Evolutionary conservation across 2,113 vertebrate genomes (phyloP).

Genomic region (Tretioscincus oriximinensis): DNA sequence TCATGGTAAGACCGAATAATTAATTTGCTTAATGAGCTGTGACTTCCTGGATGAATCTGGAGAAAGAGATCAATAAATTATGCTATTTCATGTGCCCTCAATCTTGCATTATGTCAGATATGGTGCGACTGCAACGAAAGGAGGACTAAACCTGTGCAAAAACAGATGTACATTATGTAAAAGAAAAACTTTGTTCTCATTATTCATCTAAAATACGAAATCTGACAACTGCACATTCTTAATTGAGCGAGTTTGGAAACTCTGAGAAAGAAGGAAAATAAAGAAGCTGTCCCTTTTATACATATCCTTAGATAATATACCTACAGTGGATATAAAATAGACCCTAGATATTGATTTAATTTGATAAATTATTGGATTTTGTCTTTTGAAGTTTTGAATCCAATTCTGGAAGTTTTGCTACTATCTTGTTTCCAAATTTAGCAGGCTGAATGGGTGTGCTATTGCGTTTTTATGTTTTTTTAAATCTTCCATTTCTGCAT

Average conservation of each 20-base stretch:
- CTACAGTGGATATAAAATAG: no score
- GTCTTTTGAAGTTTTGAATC: no score
- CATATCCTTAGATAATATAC: neutral
- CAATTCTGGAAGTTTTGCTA: no score
- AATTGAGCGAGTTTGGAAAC: neutral
- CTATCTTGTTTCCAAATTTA: no score
- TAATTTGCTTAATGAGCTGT: constrained; percentile 85
- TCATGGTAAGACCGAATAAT: constrained; percentile 90
- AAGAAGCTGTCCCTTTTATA: neutral
- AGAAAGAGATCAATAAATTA: neutral
- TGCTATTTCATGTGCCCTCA: neutral
- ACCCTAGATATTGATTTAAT: no score
- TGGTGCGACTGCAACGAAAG: neutral
- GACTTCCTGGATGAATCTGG: constrained; percentile 91
- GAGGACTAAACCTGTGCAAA: neutral
- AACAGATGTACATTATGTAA: rapidly evolving
- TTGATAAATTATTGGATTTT: no score
- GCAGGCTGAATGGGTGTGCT: no score
- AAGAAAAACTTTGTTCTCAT: neutral
- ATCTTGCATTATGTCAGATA: neutral
- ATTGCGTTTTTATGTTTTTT: neutral
- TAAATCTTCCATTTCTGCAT: neutral
- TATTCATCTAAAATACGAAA: neutral
- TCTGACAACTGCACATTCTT: neutral
- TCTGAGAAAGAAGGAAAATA: neutral